Percentiles rank a stretch among this genome's conserved stretches.
These are phyloP conservation scores for Gortyna flavago DNA, from an alignment of 2,888 invertebrate genomes.

Conservation along the genomic window DNA sequence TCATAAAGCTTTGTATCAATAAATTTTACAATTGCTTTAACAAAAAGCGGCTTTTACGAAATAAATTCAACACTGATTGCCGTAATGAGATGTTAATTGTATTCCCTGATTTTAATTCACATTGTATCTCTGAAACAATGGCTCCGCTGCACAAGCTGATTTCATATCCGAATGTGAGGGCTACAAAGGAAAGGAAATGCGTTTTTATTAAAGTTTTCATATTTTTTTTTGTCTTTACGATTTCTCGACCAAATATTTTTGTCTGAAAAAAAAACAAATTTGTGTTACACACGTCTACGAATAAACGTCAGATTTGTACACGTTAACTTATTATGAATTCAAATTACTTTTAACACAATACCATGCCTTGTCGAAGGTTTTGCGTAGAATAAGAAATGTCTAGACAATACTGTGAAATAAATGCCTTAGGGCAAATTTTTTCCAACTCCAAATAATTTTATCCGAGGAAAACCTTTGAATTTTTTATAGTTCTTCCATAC, in stretches of 20 bases:
- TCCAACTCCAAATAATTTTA: too few species aligned
- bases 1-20: neutral
- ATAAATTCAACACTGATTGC: slow-evolving; percentile 43
- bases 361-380: neutral
- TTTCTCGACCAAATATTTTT: neutral
- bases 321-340: neutral
- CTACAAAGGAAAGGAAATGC: slow-evolving; percentile 18
- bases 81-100: slow-evolving; percentile 53
- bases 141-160: slow-evolving; percentile 39
- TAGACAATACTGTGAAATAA: neutral
- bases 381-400: neutral
- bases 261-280: neutral
- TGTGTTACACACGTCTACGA: neutral
- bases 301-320: neutral
- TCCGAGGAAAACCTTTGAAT: too few species aligned
- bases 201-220: slow-evolving; percentile 24
- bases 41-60: slow-evolving; percentile 12
- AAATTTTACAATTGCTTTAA: slow-evolving; percentile 9
- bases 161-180: slow-evolving; percentile 20
- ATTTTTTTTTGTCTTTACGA: neutral
- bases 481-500: too few species aligned
- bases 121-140: slow-evolving; percentile 53
- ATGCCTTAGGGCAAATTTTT: too few species aligned
- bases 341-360: neutral
- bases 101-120: slow-evolving; percentile 51